Evolutionary conservation across 2,797 vertebrate species (phyloP).

Genomic region (Sibirionetta formosa): DNA sequence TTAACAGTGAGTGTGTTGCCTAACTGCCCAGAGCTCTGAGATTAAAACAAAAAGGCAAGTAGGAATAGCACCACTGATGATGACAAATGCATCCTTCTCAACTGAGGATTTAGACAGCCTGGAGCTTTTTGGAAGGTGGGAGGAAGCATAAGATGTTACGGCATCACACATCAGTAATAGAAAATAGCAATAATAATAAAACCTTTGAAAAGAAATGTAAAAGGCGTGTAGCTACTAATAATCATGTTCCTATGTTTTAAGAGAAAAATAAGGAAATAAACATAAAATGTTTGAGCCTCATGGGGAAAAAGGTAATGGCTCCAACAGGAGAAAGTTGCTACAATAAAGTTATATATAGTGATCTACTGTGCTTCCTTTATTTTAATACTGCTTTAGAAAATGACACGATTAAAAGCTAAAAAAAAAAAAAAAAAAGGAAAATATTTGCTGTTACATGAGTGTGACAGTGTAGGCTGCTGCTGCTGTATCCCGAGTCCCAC

Average conservation of each 20-base stretch:
- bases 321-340: neutral
- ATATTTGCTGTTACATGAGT: neutral
- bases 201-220: neutral
- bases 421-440: neutral
- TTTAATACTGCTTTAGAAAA: constrained; percentile 11
- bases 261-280: constrained; percentile 36
- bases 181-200: neutral
- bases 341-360: neutral
- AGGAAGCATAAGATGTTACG: constrained; percentile 8
- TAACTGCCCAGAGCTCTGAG: neutral
- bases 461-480: neutral
- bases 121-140: neutral
- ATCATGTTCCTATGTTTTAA: neutral
- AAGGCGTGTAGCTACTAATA: neutral
- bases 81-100: neutral
- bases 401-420: neutral
- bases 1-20: neutral
- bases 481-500: neutral
- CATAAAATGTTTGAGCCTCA: neutral
- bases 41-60: neutral
- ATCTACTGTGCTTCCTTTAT: neutral
- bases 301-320: neutral
- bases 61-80: neutral
- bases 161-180: neutral
- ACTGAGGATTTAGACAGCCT: neutral